Evolutionary conservation across 2,888 invertebrate species (phyloP).

Genomic region (Drosophila mettleri): DNA sequence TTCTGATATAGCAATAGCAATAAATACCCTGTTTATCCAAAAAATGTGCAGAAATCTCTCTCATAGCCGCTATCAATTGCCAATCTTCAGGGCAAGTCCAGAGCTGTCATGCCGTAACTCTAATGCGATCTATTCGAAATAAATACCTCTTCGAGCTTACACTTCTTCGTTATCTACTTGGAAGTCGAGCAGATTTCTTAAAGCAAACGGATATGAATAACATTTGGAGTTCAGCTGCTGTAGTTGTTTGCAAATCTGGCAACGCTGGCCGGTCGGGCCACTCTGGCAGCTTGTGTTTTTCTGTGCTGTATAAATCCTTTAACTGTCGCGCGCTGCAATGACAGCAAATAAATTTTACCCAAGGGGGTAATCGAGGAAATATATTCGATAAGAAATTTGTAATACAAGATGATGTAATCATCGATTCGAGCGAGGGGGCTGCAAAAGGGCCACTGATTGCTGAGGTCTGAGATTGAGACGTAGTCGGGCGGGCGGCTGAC

Average conservation of each 20-base stretch:
- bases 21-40: too few species aligned
- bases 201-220: neutral
- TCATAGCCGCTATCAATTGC: too few species aligned
- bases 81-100: too few species aligned
- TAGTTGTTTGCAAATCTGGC: constrained; percentile 1
- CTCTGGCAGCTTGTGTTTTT: constrained; percentile 18
- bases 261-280: constrained; percentile 9
- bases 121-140: too few species aligned
- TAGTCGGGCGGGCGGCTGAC: constrained; percentile 1
- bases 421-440: constrained; percentile 52
- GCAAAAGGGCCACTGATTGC: constrained; percentile 22
- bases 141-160: too few species aligned
- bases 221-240: neutral
- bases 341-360: constrained; percentile 85
- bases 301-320: constrained; percentile 78
- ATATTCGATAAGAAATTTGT: constrained; percentile 83
- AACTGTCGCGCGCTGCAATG: constrained; percentile 80
- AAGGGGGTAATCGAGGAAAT: constrained; percentile 84
- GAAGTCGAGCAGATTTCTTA: neutral
- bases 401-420: constrained; percentile 75
- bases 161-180: too few species aligned
- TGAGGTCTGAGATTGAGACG: constrained; percentile 24
- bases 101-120: too few species aligned
- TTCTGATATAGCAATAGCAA: too few species aligned
- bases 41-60: too few species aligned